These are phyloP conservation scores for Linepithema humile DNA, from an alignment of 1,140 invertebrate genomes.

Conservation along the genomic window DNA sequence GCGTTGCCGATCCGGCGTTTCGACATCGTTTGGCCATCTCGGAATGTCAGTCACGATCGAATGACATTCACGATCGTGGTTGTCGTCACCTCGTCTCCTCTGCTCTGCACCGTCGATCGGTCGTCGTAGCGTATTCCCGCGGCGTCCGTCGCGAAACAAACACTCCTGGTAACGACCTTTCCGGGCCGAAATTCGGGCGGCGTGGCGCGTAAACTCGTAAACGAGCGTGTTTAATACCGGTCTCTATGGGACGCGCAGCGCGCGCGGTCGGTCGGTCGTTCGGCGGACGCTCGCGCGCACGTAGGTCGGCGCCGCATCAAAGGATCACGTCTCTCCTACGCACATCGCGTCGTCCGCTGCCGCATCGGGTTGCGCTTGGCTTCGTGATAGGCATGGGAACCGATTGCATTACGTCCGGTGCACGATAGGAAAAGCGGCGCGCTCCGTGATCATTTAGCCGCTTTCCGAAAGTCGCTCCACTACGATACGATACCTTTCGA, in stretches of 20 bases:
- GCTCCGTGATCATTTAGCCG: conserved; percentile 31
- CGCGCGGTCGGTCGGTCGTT: conserved; percentile 11
- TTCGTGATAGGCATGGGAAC: conserved; percentile 72
- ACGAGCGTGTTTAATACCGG: conserved; percentile 68
- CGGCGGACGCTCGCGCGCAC: conserved; percentile 48
- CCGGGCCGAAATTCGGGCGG: conserved; percentile 64
- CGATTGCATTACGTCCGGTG: conserved; percentile 67
- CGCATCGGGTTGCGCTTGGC: conserved; percentile 27
- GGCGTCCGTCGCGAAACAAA: conserved; percentile 38
- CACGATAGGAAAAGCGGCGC: conserved; percentile 44
- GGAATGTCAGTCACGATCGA: conserved; percentile 66
- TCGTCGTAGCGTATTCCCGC: conserved; percentile 54
- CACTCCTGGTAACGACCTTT: conserved; percentile 60
- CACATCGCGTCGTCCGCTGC: conserved; percentile 62
- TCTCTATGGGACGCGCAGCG: conserved; percentile 7
- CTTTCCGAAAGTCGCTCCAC: conserved; percentile 30
- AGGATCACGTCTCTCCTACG: conserved; percentile 72
- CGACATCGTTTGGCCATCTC: conserved; percentile 51
- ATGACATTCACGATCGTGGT: conserved; percentile 64
- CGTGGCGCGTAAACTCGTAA: conserved; percentile 60
- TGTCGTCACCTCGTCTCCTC: conserved; percentile 63
- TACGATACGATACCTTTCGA: neutral
- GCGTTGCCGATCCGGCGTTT: conserved; percentile 20
- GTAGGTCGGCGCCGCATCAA: conserved; percentile 69
- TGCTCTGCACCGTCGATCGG: conserved; percentile 45